Conservation (phyloP, 2,797 vertebrate genomes). For the Ceyx erithaca region DNA sequence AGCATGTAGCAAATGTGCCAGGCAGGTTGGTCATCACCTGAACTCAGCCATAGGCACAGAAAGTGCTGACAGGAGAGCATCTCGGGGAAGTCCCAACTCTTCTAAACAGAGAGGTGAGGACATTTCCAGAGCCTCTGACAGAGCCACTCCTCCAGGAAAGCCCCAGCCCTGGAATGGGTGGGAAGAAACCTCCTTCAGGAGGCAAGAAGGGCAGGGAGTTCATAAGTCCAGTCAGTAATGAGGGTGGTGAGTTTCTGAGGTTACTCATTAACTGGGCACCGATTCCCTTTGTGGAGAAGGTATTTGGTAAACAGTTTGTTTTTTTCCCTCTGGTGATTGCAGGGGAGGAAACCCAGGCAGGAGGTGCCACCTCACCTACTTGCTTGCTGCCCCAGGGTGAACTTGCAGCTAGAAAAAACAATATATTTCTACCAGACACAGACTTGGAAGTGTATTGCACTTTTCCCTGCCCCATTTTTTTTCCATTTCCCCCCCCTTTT, state of each 20-base stretch:
- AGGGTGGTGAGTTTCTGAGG: rapidly evolving
- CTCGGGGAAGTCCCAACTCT: background rate
- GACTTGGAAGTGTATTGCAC: background rate
- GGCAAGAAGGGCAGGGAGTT: background rate
- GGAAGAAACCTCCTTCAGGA: background rate
- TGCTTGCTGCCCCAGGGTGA: rapidly evolving
- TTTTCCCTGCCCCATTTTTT: rapidly evolving
- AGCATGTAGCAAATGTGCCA: rapidly evolving
- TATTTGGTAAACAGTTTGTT: background rate
- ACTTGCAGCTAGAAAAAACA: background rate
- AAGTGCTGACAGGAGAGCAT: rapidly evolving
- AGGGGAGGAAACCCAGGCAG: background rate
- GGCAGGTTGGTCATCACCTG: background rate
- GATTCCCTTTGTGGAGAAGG: background rate
- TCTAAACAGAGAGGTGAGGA: background rate
- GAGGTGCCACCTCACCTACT: background rate
- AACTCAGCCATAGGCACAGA: background rate
- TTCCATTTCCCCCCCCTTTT: background rate
- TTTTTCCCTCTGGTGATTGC: background rate
- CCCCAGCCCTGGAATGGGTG: rapidly evolving
- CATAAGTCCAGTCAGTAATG: rapidly evolving
- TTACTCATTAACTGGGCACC: rapidly evolving
- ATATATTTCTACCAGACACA: background rate
- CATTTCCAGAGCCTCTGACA: background rate
- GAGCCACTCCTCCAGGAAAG: background rate